Base-by-base conservation (phyloP, 2,113 vertebrate species). In the Cercocebus atys region DNA sequence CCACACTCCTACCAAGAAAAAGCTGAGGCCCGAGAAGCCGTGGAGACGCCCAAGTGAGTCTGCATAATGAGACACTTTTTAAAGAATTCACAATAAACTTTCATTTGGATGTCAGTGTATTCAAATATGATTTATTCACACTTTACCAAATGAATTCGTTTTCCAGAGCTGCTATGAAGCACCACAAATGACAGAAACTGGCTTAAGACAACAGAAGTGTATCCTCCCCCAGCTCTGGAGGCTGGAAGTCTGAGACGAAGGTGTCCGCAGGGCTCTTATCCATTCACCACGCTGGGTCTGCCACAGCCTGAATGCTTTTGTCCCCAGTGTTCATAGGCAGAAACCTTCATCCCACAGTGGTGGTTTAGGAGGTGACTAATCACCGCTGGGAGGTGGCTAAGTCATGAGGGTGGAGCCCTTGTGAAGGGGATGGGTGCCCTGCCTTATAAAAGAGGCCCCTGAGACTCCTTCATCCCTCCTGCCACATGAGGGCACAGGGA, bases 61-160 rank as follows among this genome's bases (percentile, higher is more conserved):
- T 18, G 13, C 13, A 30, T 6, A 5, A 3, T 25, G 40, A 35
- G 45, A 7, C 20, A 0, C 9, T 20, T 14, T 20, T 8, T 30
- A 30, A 30, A 64, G 61, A 64, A 64, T 14, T 30, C 27, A 64
- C 61, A 2, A 5, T 11, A 61, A 70, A 38, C 2, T 1, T 0
- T 7, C 0, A 2, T 6, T 13, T 5, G 47, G n/a, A 22, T 0
- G 35, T 16, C 25, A 1, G 10, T 0, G 8, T 25, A n/a, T 78
- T 59, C n/a, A 12, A 38, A 55, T 5, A 8, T 0, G 0, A 16
- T 84, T 13, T 13, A 16, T 9, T 32, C 64, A n/a, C 50, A 7
- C 17, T 30, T 27, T 27, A 23, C 40, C 89, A 10, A 5, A 18
- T 57, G 25, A 30, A 43, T 52, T 32, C n/a, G 14, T 20, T 22